phyloP scores from a whole-genome alignment of 2,888 invertebrate genomes.

The Pasiphila rectangulata region DNA sequence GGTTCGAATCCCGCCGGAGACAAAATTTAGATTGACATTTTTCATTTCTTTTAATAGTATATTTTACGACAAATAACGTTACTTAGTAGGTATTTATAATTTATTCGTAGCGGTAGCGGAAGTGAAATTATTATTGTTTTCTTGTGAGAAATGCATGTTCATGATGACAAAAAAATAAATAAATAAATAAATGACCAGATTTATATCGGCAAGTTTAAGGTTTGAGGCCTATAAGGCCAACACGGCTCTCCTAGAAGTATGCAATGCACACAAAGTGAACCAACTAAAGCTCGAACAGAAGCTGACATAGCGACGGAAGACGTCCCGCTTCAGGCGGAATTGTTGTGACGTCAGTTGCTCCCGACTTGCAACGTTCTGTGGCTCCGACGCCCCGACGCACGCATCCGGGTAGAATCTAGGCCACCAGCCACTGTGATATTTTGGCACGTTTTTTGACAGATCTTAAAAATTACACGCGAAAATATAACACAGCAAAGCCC shows the following conservation, averaged over 20 bases:
- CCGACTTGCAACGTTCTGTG: slow-evolving; percentile 38
- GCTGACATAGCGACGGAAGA: slow-evolving; percentile 44
- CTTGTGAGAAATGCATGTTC: too few relatives aligned
- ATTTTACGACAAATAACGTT: too few relatives aligned
- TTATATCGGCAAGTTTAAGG: too few relatives aligned
- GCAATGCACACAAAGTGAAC: slow-evolving; percentile 28
- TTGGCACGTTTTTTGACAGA: slow-evolving; percentile 21
- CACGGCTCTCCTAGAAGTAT: background rate
- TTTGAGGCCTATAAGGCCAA: too few relatives aligned
- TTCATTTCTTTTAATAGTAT: too few relatives aligned
- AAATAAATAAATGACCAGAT: too few relatives aligned
- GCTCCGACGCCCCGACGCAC: slow-evolving; percentile 42
- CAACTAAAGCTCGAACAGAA: slow-evolving; percentile 40
- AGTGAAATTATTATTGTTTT: too few relatives aligned
- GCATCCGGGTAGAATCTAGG: slow-evolving; percentile 52
- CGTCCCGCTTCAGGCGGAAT: slow-evolving; percentile 43
- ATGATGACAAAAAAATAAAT: too few relatives aligned
- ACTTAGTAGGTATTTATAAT: too few relatives aligned
- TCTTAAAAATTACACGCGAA: slow-evolving; percentile 1
- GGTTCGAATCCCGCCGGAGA: too few relatives aligned
- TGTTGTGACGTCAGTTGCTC: slow-evolving; percentile 46
- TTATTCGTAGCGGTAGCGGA: too few relatives aligned
- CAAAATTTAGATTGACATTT: too few relatives aligned
- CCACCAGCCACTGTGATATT: slow-evolving; percentile 31
- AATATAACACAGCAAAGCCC: background rate